A percentile compares a stretch with the other conserved stretches of the same genome.
Evolutionary conservation across 1,140 invertebrate genomes (phyloP).

Genomic region (Rhopalosiphum padi): DNA sequence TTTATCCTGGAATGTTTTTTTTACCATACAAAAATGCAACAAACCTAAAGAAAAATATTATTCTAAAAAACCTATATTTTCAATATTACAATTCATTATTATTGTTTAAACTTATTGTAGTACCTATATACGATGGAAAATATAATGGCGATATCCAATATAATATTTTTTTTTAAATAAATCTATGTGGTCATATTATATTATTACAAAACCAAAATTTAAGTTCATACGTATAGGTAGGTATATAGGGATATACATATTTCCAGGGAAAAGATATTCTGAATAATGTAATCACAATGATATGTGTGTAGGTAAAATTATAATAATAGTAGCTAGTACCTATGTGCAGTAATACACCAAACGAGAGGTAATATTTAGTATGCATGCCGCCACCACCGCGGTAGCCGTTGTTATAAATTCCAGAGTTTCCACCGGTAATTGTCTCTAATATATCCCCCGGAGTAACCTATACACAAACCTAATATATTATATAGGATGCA

Average conservation of each 20-base stretch:
- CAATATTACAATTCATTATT: neutral
- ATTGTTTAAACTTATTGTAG: neutral
- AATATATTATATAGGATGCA: slow-evolving; percentile 14
- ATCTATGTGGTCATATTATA: neutral
- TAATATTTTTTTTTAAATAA: neutral
- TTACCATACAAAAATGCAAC: neutral
- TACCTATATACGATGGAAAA: neutral
- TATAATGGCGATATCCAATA: neutral
- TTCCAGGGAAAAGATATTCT: neutral
- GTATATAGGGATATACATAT: neutral
- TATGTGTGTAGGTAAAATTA: neutral
- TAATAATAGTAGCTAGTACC: neutral
- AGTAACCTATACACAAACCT: neutral
- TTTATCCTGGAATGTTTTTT: neutral
- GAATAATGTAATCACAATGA: neutral
- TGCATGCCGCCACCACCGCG: neutral
- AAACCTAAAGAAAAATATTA: neutral
- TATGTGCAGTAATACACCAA: neutral
- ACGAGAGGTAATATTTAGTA: slow-evolving; percentile 16
- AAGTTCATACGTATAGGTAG: neutral
- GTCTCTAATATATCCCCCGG: slow-evolving; percentile 44
- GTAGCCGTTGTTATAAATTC: slow-evolving; percentile 42
- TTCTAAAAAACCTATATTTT: neutral
- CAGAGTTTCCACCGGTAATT: slow-evolving; percentile 35
- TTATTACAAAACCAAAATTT: neutral